A percentile compares a stretch with the other conserved stretches of the same genome.
Conservation (phyloP, 2,888 invertebrate genomes). For the Rhingia campestris region DNA sequence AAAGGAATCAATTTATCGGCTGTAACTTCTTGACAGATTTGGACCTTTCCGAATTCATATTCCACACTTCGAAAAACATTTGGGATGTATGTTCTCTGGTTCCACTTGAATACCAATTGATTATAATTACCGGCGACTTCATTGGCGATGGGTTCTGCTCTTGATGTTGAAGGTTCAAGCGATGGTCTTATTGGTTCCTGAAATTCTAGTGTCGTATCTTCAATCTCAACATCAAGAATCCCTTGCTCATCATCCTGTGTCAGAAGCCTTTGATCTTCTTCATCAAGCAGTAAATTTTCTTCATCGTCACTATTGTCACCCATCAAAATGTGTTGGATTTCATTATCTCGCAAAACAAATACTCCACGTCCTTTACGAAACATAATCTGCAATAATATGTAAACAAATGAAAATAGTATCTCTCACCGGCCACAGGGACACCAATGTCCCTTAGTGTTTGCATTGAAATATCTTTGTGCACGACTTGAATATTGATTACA, state of each 20-base stretch:
- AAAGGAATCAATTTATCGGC: neutral
- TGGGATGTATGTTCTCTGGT: neutral
- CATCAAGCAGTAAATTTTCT: slow-evolving; percentile 17
- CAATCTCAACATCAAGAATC: slow-evolving; percentile 7
- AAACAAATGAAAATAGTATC: too few relatives aligned
- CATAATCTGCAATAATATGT: neutral
- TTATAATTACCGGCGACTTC: neutral
- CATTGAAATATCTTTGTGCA: too few relatives aligned
- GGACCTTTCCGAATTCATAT: slow-evolving; percentile 1
- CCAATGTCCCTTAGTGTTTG: too few relatives aligned
- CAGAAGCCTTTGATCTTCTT: slow-evolving; percentile 16
- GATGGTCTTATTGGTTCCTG: neutral
- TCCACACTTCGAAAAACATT: neutral
- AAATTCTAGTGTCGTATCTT: neutral
- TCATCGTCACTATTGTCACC: slow-evolving; percentile 4
- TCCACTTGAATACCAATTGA: neutral
- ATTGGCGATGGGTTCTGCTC: neutral
- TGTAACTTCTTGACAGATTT: neutral
- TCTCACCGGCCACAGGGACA: too few relatives aligned
- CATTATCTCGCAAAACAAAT: slow-evolving; percentile 1
- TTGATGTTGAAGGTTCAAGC: neutral
- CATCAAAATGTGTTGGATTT: slow-evolving; percentile 9
- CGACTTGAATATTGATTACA: too few relatives aligned
- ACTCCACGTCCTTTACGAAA: slow-evolving; percentile 1
- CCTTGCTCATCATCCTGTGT: slow-evolving; percentile 7